Evolutionary conservation across 2,797 vertebrate species (phyloP), one percentile per base, ranked within the genome.

Genomic region (Sebastes baramenuke): DNA sequence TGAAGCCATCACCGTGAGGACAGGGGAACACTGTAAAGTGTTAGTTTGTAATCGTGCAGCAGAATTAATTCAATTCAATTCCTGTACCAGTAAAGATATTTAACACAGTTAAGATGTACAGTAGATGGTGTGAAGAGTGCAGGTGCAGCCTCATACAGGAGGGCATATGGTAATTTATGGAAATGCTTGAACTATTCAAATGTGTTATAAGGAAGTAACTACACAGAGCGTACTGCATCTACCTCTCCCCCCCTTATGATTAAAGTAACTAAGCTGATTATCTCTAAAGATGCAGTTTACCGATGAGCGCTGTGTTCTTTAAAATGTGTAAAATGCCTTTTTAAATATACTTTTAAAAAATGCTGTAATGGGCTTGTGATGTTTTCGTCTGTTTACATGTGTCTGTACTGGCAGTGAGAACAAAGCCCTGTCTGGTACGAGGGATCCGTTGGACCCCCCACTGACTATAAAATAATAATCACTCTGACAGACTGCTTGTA

Each of bases 381-480:
- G 22, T 83, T 81, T 75, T 71, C 27, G 69, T 84, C 49, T 6
- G 29, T 86, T 46, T 55, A 16, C 56, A 54, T 81, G 61, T 64
- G 54, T 82, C 49, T 25, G 60, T 25, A 20, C 56, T 60, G 29
- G 61, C 71, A 76, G 72, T 38, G 60, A 65, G 82, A 91, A 93
- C 92, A 93, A 93, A 94, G 92, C 82, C 79, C 77, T 79, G 87
- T 93, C 89, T 93, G 91, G 81, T 77, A 62, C 38, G 69, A 80
- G 75, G 82, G 89, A 81, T 87, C 83, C 75, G 86, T 92, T 91
- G 84, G 92, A 93, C 92, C 93, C 90, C 91, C 94, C 60, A 75
- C 87, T 83, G 93, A 71, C 72, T 65, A 69, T 89, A 84, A 89
- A 92, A 90, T 89, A 88, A 89, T 84, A 87, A 91, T 88, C 88